A percentile compares a stretch with the other conserved stretches of the same genome.
Conservation (phyloP, 1,140 invertebrate species). For the Andrena cerasifolii region DNA sequence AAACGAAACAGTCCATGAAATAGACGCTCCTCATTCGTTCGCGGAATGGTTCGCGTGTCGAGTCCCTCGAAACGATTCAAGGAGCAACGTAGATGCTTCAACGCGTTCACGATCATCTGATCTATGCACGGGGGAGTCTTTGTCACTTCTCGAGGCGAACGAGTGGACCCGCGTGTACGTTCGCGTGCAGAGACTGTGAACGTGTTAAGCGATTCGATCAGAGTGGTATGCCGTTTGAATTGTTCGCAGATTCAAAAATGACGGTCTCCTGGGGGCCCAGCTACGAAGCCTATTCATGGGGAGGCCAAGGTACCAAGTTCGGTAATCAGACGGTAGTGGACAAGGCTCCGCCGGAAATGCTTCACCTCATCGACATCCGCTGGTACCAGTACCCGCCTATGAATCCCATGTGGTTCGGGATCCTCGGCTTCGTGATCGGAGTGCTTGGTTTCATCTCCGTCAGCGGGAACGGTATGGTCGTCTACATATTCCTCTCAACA, state of each 20-base stretch:
- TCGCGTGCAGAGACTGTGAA: too few relatives aligned
- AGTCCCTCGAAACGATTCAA: too few relatives aligned
- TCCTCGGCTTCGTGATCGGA: conserved; percentile 89
- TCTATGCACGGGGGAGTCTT: too few relatives aligned
- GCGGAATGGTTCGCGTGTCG: too few relatives aligned
- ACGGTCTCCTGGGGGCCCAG: conserved; percentile 78
- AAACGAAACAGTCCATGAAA: too few relatives aligned
- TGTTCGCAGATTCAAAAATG: conserved; percentile 66
- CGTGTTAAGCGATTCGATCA: too few relatives aligned
- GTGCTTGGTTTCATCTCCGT: conserved; percentile 87
- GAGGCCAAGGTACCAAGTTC: conserved; percentile 70
- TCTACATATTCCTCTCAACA: conserved; percentile 92
- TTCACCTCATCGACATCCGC: conserved; percentile 87
- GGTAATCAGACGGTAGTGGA: conserved; percentile 89
- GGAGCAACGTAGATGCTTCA: too few relatives aligned
- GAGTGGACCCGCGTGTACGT: too few relatives aligned
- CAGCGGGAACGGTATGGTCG: conserved; percentile 92
- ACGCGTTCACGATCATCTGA: too few relatives aligned
- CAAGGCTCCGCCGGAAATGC: conserved; percentile 88
- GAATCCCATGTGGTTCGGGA: conserved; percentile 90
- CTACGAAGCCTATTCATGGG: conserved; percentile 74
- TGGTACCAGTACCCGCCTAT: conserved; percentile 91
- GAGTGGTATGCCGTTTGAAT: neutral
- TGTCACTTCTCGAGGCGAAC: too few relatives aligned
- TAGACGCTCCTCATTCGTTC: too few relatives aligned